Evolutionary conservation across 2,888 invertebrate genomes (phyloP).

Genomic region (Diachrysia chrysitis): DNA sequence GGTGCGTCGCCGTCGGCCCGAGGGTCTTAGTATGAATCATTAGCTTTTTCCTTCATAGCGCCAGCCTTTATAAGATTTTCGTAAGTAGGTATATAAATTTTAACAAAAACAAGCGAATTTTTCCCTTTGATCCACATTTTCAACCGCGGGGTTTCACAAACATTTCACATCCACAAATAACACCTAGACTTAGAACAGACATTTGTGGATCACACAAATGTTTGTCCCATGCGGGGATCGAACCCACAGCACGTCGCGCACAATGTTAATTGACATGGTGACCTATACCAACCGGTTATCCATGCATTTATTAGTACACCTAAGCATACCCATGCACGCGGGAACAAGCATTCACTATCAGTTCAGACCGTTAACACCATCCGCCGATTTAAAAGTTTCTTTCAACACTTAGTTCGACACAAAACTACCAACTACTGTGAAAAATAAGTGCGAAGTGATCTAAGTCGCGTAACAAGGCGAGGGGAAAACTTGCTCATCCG

Average conservation of each 20-base stretch:
- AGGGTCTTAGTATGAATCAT: background rate
- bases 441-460: constrained; percentile 18
- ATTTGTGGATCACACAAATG: no score
- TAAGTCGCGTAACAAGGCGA: constrained; percentile 30
- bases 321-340: background rate
- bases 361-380: background rate
- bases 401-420: constrained; percentile 9
- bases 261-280: no score
- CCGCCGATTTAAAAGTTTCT: constrained; percentile 9
- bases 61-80: background rate
- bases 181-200: no score
- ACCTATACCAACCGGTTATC: no score
- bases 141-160: no score
- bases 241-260: no score
- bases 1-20: background rate
- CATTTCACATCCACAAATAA: no score
- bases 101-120: no score
- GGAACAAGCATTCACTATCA: background rate
- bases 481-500: constrained; percentile 30
- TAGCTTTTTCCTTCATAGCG: background rate
- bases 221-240: no score
- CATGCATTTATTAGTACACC: no score
- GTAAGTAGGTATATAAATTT: no score
- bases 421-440: constrained; percentile 14
- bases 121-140: no score